These are phyloP conservation scores for Hofmannophila pseudospretella DNA, from an alignment of 2,888 invertebrate species.

Conservation along the genomic window DNA sequence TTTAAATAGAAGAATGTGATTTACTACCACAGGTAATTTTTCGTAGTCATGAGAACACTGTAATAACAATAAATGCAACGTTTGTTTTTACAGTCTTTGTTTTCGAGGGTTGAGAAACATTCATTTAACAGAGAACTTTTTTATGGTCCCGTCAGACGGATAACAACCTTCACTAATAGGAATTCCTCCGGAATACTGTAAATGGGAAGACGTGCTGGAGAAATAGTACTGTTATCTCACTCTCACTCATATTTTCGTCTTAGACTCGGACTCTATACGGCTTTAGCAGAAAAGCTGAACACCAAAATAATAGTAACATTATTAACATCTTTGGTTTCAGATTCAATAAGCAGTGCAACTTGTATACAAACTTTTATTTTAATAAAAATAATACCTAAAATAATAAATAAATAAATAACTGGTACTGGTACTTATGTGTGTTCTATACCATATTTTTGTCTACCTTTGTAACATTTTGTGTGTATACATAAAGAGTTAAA, in stretches of 20 bases:
- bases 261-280: conserved; percentile 47
- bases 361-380: too few species aligned
- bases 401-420: too few species aligned
- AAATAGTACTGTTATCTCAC: conserved; percentile 50
- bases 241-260: conserved; percentile 64
- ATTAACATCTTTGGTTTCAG: conserved; percentile 32
- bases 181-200: conserved; percentile 63
- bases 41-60: conserved; percentile 33
- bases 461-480: too few species aligned
- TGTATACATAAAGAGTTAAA: too few species aligned
- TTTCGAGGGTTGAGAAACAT: conserved; percentile 51
- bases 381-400: too few species aligned
- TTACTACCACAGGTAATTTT: conserved; percentile 25
- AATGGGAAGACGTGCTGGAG: conserved; percentile 68
- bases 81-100: conserved; percentile 55
- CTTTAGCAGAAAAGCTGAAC: conserved; percentile 50
- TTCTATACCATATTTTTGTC: too few species aligned
- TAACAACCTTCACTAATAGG: conserved; percentile 67
- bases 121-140: conserved; percentile 62
- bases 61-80: conserved; percentile 46
- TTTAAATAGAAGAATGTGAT: conserved; percentile 12
- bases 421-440: too few species aligned
- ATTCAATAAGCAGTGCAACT: conserved; percentile 29
- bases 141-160: conserved; percentile 63
- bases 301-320: too few species aligned